phyloP scores from a whole-genome alignment of 2,888 invertebrate genomes.

The Laothoe populi region DNA sequence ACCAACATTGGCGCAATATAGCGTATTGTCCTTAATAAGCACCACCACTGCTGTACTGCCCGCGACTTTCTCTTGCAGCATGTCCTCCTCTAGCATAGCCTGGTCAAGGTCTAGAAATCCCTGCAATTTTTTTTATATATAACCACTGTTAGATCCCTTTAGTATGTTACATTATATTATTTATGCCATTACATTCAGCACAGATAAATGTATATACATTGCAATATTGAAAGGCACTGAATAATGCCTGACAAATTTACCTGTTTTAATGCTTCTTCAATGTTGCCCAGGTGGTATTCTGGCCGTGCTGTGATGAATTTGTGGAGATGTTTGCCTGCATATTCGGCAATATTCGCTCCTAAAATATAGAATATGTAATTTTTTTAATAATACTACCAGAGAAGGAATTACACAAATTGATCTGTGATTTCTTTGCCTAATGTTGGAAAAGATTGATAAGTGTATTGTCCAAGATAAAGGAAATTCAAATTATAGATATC shows the following conservation, averaged over 20 bases:
- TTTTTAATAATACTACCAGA: neutral
- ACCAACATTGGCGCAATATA: conserved; percentile 98
- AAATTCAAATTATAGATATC: no score
- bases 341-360: conserved; percentile 96
- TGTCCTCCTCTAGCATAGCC: conserved; percentile 95
- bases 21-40: conserved; percentile 91
- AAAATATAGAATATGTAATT: conserved; percentile 47
- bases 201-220: no score
- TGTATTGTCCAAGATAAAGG: no score
- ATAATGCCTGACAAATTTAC: conserved; percentile 61
- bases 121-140: conserved; percentile 57
- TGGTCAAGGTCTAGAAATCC: conserved; percentile 96
- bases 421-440: no score
- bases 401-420: no score
- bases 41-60: conserved; percentile 97
- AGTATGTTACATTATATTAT: no score
- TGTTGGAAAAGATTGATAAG: no score
- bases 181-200: no score
- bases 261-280: conserved; percentile 93
- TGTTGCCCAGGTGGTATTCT: conserved; percentile 93
- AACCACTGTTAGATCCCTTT: neutral
- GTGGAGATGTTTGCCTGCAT: conserved; percentile 97
- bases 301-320: conserved; percentile 93
- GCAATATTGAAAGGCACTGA: neutral
- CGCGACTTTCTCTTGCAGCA: conserved; percentile 95